Evolutionary conservation across 1,140 invertebrate genomes (phyloP).

Genomic region (Octopus sinensis): DNA sequence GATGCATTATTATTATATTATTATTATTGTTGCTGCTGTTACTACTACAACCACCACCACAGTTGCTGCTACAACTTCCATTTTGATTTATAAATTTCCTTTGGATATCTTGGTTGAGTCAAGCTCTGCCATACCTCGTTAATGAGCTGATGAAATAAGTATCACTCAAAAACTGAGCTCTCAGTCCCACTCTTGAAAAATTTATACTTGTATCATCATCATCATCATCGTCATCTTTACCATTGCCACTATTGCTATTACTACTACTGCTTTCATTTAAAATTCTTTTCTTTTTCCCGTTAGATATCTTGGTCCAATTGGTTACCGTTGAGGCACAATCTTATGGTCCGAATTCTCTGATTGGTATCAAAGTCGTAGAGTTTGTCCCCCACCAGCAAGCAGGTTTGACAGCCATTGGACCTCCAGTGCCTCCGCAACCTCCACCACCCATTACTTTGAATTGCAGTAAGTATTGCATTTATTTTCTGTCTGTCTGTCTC

Average conservation of each 20-base stretch:
- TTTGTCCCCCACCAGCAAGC: conserved; percentile 46
- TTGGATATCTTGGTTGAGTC: no score
- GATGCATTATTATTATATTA: no score
- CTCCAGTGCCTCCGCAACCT: conserved; percentile 27
- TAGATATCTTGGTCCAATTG: conserved; percentile 58
- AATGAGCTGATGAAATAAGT: no score
- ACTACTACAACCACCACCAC: no score
- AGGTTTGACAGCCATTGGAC: conserved; percentile 39
- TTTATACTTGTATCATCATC: background rate
- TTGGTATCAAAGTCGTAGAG: conserved; percentile 93
- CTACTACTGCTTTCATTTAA: background rate
- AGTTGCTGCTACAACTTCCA: no score
- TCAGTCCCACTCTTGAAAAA: background rate
- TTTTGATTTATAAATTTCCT: no score
- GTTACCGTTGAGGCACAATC: conserved; percentile 76
- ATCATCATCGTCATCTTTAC: no score
- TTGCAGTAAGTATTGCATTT: background rate
- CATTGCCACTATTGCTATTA: background rate
- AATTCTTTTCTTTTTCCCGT: conserved; percentile 22
- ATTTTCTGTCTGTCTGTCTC: no score
- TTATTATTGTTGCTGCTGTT: no score
- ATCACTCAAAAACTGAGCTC: no score
- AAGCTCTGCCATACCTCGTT: no score
- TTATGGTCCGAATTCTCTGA: conserved; percentile 90
- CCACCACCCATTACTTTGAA: conserved; percentile 15